Base-by-base conservation (phyloP, 2,113 vertebrate genomes). In the Brachyistius frenatus region DNA sequence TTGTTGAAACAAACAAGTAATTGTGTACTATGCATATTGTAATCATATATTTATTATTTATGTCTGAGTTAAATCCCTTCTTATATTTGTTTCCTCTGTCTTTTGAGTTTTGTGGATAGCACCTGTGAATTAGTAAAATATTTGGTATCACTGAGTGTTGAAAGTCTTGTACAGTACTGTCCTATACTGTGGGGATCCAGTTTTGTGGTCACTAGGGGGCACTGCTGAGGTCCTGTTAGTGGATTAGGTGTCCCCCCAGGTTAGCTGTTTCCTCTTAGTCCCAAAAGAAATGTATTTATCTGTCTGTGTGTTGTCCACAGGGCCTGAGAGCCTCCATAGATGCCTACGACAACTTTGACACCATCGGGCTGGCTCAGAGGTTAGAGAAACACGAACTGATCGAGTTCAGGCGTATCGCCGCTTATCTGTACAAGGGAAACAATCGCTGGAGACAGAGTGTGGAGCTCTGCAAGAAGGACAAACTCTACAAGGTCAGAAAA, bases 391-490 rank as follows among this genome's bases (percentile, higher is more conserved):
- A 97, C 0, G 96, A 96, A 49, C 92, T 98, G 52, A 96, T 98
- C 2, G 96, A 98, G 62, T 98, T 99, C 81, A 89, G 96, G 57
- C 95, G 96, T 46, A 97, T 98, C 13, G 96, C 97, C 5, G 96
- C 96, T 0, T 96, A 96, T 77, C 91, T 98, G 50, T 98, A 97
- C 91, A 97, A 97, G 81, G 95, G 95, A 15, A 97, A 96, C 86
- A 96, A 96, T 86, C 94, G 94, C 69, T 98, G 97, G 97, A 95
- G 95, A 80, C 97, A 97, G 92, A 98, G 97, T 0, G 95, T 97
- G 67, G 97, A 97, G 83, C 96, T 98, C 3, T 99, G 97, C 91
- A 97, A 97, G 93, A 97, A 96, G 62, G 97, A 98, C 87, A 96
- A 87, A 37, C 94, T 98, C 49, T 97, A 97, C 88, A 97, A 97